Evolutionary conservation across 1,140 invertebrate species (phyloP).

Genomic region (Caenorhabditis inopinata): DNA sequence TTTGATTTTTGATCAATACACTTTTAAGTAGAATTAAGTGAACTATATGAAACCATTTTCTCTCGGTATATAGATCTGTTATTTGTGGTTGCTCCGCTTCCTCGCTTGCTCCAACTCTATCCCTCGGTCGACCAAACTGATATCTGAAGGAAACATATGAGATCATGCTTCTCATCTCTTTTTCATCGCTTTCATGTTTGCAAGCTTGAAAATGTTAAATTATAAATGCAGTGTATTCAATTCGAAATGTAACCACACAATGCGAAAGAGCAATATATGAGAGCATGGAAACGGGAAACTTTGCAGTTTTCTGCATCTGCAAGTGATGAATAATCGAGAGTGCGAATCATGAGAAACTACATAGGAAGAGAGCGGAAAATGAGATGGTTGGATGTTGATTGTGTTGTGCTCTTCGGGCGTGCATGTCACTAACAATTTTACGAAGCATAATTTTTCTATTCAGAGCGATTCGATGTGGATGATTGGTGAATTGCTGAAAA

Average conservation of each 20-base stretch:
- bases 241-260: neutral
- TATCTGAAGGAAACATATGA: neutral
- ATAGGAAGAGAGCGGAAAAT: neutral
- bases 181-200: neutral
- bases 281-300: neutral
- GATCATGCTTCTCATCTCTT: neutral
- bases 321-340: neutral
- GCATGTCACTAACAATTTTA: too few species aligned
- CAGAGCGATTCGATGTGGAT: too few species aligned
- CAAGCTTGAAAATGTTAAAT: neutral
- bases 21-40: neutral
- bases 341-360: neutral
- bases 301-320: neutral
- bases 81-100: too few species aligned
- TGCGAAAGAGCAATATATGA: neutral
- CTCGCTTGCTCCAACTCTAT: too few species aligned
- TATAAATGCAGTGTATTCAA: neutral
- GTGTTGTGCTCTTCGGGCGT: too few species aligned
- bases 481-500: too few species aligned
- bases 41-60: too few species aligned
- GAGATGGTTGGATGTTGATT: too few species aligned
- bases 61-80: too few species aligned
- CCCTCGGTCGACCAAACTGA: neutral
- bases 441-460: too few species aligned
- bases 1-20: neutral